Evolutionary conservation across 2,113 vertebrate species (phyloP).

Genomic region (Otolemur garnettii): DNA sequence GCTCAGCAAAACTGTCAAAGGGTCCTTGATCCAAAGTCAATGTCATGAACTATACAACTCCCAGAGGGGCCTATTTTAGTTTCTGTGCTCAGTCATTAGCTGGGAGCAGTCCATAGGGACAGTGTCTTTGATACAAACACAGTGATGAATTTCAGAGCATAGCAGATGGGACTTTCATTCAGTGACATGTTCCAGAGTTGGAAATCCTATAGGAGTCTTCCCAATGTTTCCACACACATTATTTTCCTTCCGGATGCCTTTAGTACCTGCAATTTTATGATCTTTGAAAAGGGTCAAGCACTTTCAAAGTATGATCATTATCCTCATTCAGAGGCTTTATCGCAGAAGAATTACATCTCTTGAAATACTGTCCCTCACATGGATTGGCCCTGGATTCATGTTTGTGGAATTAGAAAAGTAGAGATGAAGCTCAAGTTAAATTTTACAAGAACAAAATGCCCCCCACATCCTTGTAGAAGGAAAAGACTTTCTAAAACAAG

Average conservation of each 20-base stretch:
- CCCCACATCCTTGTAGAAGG: not conserved
- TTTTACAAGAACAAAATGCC: not conserved
- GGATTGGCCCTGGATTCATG: not conserved
- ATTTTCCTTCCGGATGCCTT: not conserved
- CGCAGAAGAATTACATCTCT: not conserved
- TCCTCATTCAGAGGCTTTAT: not conserved
- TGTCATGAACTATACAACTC: not conserved
- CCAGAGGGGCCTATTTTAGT: not conserved
- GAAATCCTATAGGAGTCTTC: not conserved
- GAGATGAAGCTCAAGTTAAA: not conserved
- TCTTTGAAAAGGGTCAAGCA: not conserved
- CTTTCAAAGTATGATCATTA: not conserved
- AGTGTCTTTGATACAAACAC: not conserved
- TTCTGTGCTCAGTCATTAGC: not conserved
- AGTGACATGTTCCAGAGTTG: accelerated
- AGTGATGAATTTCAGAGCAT: not conserved
- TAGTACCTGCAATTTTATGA: not conserved
- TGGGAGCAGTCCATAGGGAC: not conserved
- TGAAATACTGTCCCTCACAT: not conserved
- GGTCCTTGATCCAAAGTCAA: not conserved
- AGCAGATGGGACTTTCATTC: not conserved
- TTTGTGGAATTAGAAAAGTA: not conserved
- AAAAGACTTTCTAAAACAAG: not conserved
- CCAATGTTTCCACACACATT: not conserved
- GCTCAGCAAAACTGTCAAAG: not conserved